phyloP scores from a whole-genome alignment of 1,140 invertebrate species.

The Hetaerina americana region DNA sequence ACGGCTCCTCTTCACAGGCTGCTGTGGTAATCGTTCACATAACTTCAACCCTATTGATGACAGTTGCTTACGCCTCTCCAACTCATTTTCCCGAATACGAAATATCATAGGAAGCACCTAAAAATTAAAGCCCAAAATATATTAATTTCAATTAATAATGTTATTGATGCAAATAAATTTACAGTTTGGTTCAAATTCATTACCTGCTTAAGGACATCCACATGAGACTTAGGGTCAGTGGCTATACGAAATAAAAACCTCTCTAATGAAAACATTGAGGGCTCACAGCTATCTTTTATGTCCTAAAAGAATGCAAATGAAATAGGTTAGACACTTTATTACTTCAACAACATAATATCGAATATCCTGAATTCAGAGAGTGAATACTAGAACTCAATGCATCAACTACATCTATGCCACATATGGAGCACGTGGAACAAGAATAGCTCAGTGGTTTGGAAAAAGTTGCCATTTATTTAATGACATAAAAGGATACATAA shows the following conservation, averaged over 20 bases:
- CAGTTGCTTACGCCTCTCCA: constrained; percentile 38
- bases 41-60: constrained; percentile 42
- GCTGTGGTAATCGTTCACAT: constrained; percentile 45
- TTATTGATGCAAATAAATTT: constrained; percentile 12
- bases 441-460: too few relatives aligned
- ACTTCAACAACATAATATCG: too few relatives aligned
- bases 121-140: constrained; percentile 9
- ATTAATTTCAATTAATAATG: constrained; percentile 14
- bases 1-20: constrained; percentile 32
- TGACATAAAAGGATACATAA: too few relatives aligned
- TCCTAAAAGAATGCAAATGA: constrained; percentile 41
- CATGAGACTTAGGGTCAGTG: constrained; percentile 48
- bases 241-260: constrained; percentile 66
- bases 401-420: too few relatives aligned
- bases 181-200: constrained; percentile 29
- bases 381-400: too few relatives aligned
- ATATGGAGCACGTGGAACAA: too few relatives aligned
- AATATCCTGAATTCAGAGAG: too few relatives aligned
- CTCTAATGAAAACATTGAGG: constrained; percentile 81
- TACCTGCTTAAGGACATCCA: constrained; percentile 46
- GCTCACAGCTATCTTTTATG: constrained; percentile 71
- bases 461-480: too few relatives aligned
- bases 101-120: constrained; percentile 36
- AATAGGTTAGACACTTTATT: too few relatives aligned
- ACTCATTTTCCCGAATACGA: constrained; percentile 38